Conservation (phyloP, 2,797 vertebrate genomes). For the Manis crassicaudata region DNA sequence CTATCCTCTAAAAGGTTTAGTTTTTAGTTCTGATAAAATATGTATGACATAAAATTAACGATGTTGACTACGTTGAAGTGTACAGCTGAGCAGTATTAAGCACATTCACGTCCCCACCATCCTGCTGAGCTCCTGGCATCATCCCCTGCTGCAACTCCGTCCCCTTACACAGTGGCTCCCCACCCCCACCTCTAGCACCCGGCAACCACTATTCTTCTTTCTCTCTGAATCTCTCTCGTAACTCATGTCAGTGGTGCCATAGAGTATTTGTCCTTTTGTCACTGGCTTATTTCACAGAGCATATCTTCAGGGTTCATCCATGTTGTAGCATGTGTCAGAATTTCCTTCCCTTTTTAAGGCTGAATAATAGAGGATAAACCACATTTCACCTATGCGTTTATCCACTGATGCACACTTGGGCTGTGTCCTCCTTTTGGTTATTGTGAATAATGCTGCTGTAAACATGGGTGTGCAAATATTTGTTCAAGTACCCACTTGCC, state of each 20-base stretch:
- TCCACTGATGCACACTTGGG: background rate
- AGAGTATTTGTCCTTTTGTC: no score
- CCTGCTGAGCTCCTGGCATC: background rate
- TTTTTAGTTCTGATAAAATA: background rate
- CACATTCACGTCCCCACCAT: rapidly evolving
- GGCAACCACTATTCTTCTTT: background rate
- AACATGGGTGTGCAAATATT: background rate
- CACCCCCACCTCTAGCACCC: background rate
- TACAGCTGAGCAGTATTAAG: no score
- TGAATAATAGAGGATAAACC: background rate
- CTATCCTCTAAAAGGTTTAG: background rate
- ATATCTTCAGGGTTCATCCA: background rate
- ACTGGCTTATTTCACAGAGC: background rate
- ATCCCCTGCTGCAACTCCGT: background rate
- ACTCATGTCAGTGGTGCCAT: background rate
- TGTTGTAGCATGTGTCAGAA: rapidly evolving
- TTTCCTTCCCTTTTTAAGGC: background rate
- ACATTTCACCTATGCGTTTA: background rate
- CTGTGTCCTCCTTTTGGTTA: background rate
- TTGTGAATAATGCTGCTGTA: no score
- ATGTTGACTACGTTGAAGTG: background rate
- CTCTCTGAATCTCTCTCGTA: background rate
- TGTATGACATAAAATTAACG: background rate
- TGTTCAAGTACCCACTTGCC: background rate
- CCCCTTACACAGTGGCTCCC: background rate